Percentiles rank a stretch among this genome's conserved stretches.
phyloP scores from a whole-genome alignment of 2,888 invertebrate species.

The Linyphia triangularis region DNA sequence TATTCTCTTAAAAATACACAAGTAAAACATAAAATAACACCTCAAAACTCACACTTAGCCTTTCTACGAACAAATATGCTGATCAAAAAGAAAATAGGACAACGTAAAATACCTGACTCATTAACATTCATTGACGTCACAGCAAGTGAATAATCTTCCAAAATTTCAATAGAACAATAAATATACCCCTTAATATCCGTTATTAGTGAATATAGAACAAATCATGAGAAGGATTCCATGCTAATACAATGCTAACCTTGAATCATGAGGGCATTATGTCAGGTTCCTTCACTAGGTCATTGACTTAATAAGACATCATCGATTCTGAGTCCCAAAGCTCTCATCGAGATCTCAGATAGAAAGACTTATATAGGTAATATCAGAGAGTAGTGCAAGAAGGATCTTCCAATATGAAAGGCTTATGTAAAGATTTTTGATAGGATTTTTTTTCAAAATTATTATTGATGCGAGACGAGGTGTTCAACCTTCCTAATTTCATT shows the following conservation, averaged over 20 bases:
- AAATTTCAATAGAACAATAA: conserved; percentile 23
- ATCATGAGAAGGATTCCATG: conserved; percentile 5
- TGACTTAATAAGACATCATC: conserved; percentile 23
- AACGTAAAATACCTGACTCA: background rate
- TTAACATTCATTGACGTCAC: background rate
- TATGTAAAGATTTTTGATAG: no score
- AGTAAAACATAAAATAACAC: no score
- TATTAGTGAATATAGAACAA: conserved; percentile 45
- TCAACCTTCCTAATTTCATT: no score
- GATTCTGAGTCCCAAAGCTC: background rate
- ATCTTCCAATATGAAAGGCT: no score
- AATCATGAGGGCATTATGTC: conserved; percentile 38
- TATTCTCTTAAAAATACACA: no score
- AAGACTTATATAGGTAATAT: no score
- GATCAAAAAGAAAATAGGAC: no score
- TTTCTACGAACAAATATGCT: no score
- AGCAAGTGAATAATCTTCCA: conserved; percentile 14
- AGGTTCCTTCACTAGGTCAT: conserved; percentile 36
- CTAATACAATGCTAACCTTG: conserved; percentile 51
- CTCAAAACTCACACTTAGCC: no score
- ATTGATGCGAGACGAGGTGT: no score
- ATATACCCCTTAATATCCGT: conserved; percentile 30
- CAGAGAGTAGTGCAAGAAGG: no score
- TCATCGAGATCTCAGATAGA: background rate
- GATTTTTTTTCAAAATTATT: no score